A percentile compares a stretch with the other conserved stretches of the same genome.
Conservation (phyloP, 2,113 vertebrate species). For the Proterorhinus semilunaris region DNA sequence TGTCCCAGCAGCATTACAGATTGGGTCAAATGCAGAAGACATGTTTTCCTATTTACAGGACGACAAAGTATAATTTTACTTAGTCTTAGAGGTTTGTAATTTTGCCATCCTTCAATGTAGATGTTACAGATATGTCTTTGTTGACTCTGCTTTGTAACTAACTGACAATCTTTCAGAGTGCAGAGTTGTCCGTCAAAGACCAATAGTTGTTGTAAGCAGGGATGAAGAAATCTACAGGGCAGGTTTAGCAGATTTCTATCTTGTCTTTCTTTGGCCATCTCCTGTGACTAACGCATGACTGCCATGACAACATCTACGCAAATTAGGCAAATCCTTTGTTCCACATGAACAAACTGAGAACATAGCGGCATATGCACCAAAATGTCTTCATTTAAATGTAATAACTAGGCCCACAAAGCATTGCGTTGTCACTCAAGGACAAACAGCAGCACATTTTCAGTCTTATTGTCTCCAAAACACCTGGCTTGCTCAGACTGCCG, state of each 20-base stretch:
- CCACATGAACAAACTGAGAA: conserved; percentile 7
- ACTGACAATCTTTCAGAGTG: too few relatives aligned
- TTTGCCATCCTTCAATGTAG: too few relatives aligned
- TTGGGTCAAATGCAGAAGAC: too few relatives aligned
- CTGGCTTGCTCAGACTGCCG: conserved; percentile 48
- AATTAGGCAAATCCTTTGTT: conserved; percentile 73
- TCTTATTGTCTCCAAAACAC: conserved; percentile 48
- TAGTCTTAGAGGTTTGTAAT: too few relatives aligned
- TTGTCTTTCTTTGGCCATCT: too few relatives aligned
- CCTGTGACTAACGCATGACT: conserved; percentile 72
- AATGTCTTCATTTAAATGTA: neutral
- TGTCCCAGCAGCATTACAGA: too few relatives aligned
- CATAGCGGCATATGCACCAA: neutral
- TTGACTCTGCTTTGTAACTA: too few relatives aligned
- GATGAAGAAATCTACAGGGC: neutral
- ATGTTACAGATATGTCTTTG: too few relatives aligned
- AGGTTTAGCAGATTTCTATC: neutral
- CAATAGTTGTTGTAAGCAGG: too few relatives aligned
- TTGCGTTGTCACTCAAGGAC: conserved; percentile 19
- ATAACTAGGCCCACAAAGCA: neutral
- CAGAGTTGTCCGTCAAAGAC: too few relatives aligned
- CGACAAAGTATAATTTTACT: too few relatives aligned
- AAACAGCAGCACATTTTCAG: conserved; percentile 33
- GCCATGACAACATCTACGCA: conserved; percentile 67
- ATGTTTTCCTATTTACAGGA: too few relatives aligned